Percentiles rank a stretch among this genome's conserved stretches.
Conservation (phyloP, 2,113 vertebrate species). For the Puma concolor region DNA sequence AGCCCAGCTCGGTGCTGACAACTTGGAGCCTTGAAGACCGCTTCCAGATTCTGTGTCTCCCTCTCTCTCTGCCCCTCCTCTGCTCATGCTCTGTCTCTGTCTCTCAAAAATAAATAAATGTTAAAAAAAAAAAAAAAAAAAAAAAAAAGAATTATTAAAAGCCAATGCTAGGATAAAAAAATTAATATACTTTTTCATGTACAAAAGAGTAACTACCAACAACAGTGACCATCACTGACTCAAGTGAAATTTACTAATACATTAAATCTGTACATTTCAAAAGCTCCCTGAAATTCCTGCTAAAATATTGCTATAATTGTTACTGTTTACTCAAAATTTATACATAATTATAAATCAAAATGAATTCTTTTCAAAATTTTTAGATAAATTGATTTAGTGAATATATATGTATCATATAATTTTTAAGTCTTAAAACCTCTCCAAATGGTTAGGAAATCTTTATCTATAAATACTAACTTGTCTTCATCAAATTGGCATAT, state of each 20-base stretch:
- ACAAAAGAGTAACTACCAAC: not conserved
- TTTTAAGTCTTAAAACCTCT: not conserved
- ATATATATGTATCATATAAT: not conserved
- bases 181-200: not conserved
- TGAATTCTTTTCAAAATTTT: not conserved
- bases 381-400: not conserved
- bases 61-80: no score
- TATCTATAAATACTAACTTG: not conserved
- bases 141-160: not conserved
- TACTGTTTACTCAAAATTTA: not conserved
- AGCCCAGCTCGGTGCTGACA: no score
- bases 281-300: not conserved
- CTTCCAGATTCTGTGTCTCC: no score
- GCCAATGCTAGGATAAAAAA: not conserved
- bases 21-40: no score
- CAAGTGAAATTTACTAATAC: not conserved
- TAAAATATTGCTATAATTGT: not conserved
- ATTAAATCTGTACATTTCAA: constrained; percentile 2
- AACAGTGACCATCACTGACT: not conserved
- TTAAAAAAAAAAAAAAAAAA: no score
- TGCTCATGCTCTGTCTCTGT: no score
- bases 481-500: not conserved
- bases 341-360: constrained; percentile 11
- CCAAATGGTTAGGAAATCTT: constrained; percentile 26
- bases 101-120: no score